A percentile compares a stretch with the other conserved stretches of the same genome.
Evolutionary conservation across 2,113 vertebrate species (phyloP).

Genomic region (Rhabdornis inornatus): DNA sequence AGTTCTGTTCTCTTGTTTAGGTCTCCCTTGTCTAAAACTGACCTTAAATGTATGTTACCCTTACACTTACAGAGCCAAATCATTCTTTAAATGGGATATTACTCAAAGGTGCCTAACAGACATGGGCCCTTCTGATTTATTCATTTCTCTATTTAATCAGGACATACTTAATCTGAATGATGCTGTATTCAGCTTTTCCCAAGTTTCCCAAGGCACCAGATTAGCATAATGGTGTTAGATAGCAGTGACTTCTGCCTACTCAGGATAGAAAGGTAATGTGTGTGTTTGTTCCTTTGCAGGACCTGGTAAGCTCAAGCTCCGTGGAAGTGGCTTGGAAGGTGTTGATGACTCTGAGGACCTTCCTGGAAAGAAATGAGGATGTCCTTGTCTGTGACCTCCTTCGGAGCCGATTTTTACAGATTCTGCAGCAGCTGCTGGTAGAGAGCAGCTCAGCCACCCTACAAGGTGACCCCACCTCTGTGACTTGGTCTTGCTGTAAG

Average conservation of each 20-base stretch:
- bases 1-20: background rate
- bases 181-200: background rate
- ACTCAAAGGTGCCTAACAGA: background rate
- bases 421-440: slow-evolving; percentile 80
- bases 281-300: slow-evolving; percentile 67
- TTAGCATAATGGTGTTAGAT: background rate
- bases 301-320: slow-evolving; percentile 78
- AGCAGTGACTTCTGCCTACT: background rate
- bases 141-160: background rate
- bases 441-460: slow-evolving; percentile 60
- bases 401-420: slow-evolving; percentile 79
- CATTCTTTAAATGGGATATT: background rate
- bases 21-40: background rate
- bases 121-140: background rate
- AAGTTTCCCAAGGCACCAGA: background rate
- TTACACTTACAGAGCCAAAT: background rate
- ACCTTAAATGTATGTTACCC: background rate
- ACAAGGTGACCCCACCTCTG: slow-evolving; percentile 55
- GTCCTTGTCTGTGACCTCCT: slow-evolving; percentile 74
- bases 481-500: background rate
- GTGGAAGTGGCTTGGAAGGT: slow-evolving; percentile 74
- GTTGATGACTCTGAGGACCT: slow-evolving; percentile 70
- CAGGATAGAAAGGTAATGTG: background rate
- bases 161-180: background rate
- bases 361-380: slow-evolving; percentile 71